Conservation (phyloP, 2,113 vertebrate genomes). For the Uria aalge region DNA sequence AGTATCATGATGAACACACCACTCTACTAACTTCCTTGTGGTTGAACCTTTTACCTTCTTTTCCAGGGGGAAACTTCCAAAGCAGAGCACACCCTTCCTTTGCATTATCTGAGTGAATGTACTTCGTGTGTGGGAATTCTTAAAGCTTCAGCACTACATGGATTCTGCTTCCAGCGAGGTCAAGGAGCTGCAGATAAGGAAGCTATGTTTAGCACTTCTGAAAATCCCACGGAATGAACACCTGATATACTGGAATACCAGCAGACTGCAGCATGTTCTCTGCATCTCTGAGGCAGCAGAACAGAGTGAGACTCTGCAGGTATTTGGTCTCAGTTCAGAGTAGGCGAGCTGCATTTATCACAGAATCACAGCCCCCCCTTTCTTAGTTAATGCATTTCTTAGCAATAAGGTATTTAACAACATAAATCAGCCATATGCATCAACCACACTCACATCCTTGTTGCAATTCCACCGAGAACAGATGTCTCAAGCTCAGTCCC, state of each 20-base stretch:
- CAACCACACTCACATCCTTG: not conserved
- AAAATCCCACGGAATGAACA: not conserved
- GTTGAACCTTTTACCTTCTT: slow-evolving; percentile 32
- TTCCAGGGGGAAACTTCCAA: not conserved
- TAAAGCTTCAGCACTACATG: not conserved
- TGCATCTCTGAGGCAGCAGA: not conserved
- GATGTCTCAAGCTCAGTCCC: not conserved
- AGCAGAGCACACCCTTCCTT: slow-evolving; percentile 29
- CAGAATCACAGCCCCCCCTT: not conserved
- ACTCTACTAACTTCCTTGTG: not conserved
- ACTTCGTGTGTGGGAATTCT: not conserved
- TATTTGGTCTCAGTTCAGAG: not conserved
- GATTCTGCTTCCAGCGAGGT: not conserved
- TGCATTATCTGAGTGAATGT: not conserved
- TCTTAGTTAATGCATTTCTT: not conserved
- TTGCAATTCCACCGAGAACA: not conserved
- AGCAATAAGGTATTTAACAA: not conserved
- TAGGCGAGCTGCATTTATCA: not conserved
- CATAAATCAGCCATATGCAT: not conserved
- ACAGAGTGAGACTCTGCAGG: not conserved
- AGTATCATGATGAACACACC: not conserved
- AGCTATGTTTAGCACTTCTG: not conserved
- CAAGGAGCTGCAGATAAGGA: slow-evolving; percentile 24
- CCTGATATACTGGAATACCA: not conserved
- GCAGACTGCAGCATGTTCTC: not conserved